These are phyloP conservation scores for Lithophane leautieri DNA, from an alignment of 2,888 invertebrate genomes.

Conservation along the genomic window DNA sequence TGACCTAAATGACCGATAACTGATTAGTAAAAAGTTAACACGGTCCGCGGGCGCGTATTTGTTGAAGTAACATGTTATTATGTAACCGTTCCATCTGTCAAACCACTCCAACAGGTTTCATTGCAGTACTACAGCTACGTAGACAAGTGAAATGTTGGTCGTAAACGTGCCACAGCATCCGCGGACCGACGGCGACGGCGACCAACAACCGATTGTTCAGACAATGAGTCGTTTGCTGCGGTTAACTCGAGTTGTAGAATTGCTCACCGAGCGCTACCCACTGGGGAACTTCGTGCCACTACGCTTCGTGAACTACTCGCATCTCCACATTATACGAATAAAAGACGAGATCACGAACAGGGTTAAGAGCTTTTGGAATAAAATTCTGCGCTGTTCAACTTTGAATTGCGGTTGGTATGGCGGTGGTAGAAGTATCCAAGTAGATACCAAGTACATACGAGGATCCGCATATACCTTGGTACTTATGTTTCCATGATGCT, in stretches of 20 bases:
- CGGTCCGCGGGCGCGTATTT: slow-evolving; percentile 34
- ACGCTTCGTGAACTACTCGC: slow-evolving; percentile 24
- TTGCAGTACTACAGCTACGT: slow-evolving; percentile 49
- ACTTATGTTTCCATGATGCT: not conserved
- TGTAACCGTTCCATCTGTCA: slow-evolving; percentile 60
- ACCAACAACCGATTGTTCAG: slow-evolving; percentile 31
- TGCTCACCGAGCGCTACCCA: slow-evolving; percentile 35
- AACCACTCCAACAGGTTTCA: slow-evolving; percentile 64
- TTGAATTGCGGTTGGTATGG: slow-evolving; percentile 41
- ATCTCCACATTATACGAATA: slow-evolving; percentile 50
- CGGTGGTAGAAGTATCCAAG: not conserved
- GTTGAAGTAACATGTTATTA: slow-evolving; percentile 59
- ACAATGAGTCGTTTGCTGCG: slow-evolving; percentile 54
- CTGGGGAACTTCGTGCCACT: slow-evolving; percentile 32
- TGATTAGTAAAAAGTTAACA: slow-evolving; percentile 52
- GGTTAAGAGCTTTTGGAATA: slow-evolving; percentile 51
- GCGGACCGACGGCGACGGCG: slow-evolving; percentile 21
- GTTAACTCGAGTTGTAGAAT: slow-evolving; percentile 42
- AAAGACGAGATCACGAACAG: slow-evolving; percentile 51
- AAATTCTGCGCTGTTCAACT: slow-evolving; percentile 46
- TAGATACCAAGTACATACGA: not conserved
- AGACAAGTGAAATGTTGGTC: slow-evolving; percentile 62
- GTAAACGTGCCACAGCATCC: slow-evolving; percentile 38
- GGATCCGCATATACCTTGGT: not conserved
- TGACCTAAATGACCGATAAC: slow-evolving; percentile 21